Evolutionary conservation across 1,140 invertebrate species (phyloP).

Genomic region (Ceratitis capitata): DNA sequence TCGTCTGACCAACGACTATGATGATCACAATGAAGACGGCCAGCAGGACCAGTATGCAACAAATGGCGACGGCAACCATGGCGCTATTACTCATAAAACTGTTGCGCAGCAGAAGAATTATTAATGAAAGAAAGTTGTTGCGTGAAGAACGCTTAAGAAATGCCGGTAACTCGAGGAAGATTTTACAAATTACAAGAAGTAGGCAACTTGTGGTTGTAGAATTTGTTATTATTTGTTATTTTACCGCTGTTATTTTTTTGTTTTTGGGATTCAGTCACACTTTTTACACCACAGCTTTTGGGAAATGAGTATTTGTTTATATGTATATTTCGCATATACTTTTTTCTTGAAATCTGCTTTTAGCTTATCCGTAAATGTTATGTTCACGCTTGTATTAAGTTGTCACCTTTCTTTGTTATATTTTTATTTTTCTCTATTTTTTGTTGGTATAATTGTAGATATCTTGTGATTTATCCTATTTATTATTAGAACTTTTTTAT

Average conservation of each 20-base stretch:
- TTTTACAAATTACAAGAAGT: neutral
- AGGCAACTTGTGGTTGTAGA: no score
- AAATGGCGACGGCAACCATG: slow-evolving; percentile 82
- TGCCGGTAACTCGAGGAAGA: neutral
- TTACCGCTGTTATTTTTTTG: no score
- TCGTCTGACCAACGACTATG: slow-evolving; percentile 78
- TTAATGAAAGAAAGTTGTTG: neutral
- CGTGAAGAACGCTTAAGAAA: neutral
- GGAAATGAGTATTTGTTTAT: no score
- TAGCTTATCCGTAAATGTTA: no score
- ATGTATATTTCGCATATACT: no score
- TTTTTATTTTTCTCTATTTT: neutral
- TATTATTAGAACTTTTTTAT: no score
- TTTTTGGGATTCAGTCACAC: no score
- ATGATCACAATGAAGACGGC: slow-evolving; percentile 82
- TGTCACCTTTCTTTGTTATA: neutral
- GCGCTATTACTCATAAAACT: slow-evolving; percentile 64
- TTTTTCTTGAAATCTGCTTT: no score
- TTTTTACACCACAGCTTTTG: no score
- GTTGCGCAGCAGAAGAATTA: slow-evolving; percentile 38
- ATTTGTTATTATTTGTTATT: no score
- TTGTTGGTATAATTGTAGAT: neutral
- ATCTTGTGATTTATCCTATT: no score
- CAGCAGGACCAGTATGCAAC: slow-evolving; percentile 79
- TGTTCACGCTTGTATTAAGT: neutral